Conservation (phyloP, 2,113 vertebrate genomes). For the Eulemur macaco region DNA sequence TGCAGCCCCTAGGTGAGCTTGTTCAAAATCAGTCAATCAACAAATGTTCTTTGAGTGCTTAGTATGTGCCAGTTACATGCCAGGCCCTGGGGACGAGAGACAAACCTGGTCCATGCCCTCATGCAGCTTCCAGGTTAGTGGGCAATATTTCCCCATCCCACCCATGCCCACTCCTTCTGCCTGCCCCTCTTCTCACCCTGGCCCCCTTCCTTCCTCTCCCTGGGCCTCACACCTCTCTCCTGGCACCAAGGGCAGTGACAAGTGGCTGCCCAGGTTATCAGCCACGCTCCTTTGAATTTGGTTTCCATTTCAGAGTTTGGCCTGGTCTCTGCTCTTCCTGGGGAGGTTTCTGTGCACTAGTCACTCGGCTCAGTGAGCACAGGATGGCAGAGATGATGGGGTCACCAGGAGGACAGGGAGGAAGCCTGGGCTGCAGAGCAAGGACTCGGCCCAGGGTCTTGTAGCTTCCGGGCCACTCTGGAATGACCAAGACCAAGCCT, state of each 20-base stretch:
- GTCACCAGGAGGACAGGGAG: not conserved
- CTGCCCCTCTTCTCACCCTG: not conserved
- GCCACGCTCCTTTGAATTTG: not conserved
- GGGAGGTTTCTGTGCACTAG: not conserved
- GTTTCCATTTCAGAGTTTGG: not conserved
- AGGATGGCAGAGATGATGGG: not conserved
- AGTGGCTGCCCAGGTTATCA: not conserved
- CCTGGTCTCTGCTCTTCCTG: not conserved
- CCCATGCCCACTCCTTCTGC: accelerated
- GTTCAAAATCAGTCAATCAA: not conserved
- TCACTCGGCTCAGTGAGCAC: not conserved
- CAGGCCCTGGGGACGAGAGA: not conserved
- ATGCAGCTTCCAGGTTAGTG: not conserved
- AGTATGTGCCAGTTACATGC: not conserved
- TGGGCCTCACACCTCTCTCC: not conserved
- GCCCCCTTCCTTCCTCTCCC: not conserved
- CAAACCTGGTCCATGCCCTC: not conserved
- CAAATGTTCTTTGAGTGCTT: not conserved
- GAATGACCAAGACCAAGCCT: not conserved
- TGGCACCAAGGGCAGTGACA: not conserved
- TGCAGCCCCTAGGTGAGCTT: not conserved
- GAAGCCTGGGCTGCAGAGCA: not conserved
- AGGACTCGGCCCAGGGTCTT: not conserved
- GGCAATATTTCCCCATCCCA: not conserved
- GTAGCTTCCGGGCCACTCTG: not conserved